Evolutionary conservation across 2,797 vertebrate species (phyloP), one percentile per base, ranked within the genome.

Genomic region (Avahi laniger): DNA sequence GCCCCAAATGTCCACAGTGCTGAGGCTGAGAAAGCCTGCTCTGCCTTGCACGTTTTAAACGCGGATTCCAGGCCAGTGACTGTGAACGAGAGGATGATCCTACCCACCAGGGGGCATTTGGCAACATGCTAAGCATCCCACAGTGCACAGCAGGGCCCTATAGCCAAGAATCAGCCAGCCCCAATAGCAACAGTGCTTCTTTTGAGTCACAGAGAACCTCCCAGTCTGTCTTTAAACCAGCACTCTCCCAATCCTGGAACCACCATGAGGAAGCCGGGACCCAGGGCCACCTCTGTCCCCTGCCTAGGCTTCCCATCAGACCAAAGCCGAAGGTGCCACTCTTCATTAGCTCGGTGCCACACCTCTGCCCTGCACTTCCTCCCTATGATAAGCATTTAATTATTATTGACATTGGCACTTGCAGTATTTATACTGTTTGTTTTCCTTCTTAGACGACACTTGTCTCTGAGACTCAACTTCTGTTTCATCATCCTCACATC

Each of bases 391-490:
- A 14, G 28, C 5, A 1, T 17, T 6, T 30, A 18, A n/a, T 48
- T 57, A 67, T 3, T 5, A 3, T 1, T 63, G 65, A 24, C 30
- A 1, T 3, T 24, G 52, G 59, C 61, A 18, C 59, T 0, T 5
- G 6, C 30, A 14, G 5, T 18, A 9, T 72, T 24, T 7, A 14
- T 6, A n/a, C 0, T 0, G 3, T 3, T 1, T 69, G 24, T 33
- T 35, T 33, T n/a, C 54, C 12, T 1, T 30, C 70, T 35, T 7
- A 18, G 9, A 50, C n/a, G 7, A 1, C n/a, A 1, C 48, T 0
- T 1, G 26, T 61, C 59, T 61, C 12, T 4, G 5, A 30, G 24
- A 1, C n/a, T 0, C 20, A 1, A 0, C 43, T 2, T 33, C 1
- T 4, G 67, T 69, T 7, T 79, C 70, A 18, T 59, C 76, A 35